These are phyloP conservation scores for Hoplostethus mediterraneus DNA, from an alignment of 2,797 vertebrate species.

Conservation along the genomic window DNA sequence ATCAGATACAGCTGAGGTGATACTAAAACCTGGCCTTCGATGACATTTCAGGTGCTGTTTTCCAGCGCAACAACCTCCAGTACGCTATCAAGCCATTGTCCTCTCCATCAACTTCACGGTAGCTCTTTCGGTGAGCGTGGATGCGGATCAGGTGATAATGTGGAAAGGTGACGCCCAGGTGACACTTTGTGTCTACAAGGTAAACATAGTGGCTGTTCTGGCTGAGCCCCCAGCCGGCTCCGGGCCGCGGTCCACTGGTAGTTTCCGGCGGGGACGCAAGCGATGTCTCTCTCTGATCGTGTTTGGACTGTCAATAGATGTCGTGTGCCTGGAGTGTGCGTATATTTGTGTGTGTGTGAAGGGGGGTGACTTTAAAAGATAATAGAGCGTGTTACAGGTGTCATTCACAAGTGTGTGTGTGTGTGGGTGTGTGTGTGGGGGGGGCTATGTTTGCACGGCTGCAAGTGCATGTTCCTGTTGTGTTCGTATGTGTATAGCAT, in stretches of 20 bases:
- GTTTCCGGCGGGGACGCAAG: conserved; percentile 43
- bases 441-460: neutral
- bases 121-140: neutral
- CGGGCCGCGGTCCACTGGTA: conserved; percentile 36
- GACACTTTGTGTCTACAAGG: conserved; percentile 60
- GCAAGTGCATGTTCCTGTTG: no score
- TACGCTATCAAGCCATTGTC: neutral
- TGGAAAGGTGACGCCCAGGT: conserved; percentile 44
- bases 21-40: conserved; percentile 35
- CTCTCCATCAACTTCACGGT: conserved; percentile 11
- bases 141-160: conserved; percentile 24
- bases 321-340: conserved; percentile 31
- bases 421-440: conserved; percentile 4
- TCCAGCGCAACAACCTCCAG: conserved; percentile 10
- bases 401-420: conserved; percentile 9
- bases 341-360: conserved; percentile 10
- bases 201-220: conserved; percentile 63
- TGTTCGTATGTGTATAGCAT: conserved; percentile 15
- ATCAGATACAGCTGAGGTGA: conserved; percentile 41
- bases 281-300: conserved; percentile 25
- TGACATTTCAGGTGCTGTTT: conserved; percentile 60
- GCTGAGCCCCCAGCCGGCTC: conserved; percentile 19
- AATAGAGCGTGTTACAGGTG: conserved; percentile 1
- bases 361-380: no score
- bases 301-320: conserved; percentile 77